Percentiles rank a stretch among this genome's conserved stretches.
Evolutionary conservation across 2,888 invertebrate species (phyloP).

Genomic region (Drosophila paracracens): DNA sequence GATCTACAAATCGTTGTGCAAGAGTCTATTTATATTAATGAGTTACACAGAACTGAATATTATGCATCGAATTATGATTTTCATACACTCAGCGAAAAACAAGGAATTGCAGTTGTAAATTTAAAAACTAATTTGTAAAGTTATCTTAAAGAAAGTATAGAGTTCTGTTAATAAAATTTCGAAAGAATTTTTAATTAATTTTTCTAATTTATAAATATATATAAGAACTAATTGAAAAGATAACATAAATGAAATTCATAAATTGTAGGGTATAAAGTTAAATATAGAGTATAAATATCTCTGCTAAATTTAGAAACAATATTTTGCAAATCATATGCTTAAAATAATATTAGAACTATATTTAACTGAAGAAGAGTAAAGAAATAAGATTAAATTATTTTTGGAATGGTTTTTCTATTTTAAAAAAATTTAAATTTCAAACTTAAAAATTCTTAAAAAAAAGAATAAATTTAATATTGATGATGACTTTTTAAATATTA

Average conservation of each 20-base stretch:
- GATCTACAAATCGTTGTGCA: slow-evolving; percentile 39
- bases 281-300: no score
- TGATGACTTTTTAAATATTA: fast-evolving
- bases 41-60: slow-evolving; percentile 62
- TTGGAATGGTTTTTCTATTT: neutral
- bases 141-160: neutral
- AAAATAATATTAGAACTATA: neutral
- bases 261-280: neutral
- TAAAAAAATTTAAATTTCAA: neutral
- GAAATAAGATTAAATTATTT: neutral
- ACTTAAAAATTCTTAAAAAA: no score
- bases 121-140: neutral
- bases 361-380: neutral
- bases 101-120: neutral
- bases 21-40: slow-evolving; percentile 49
- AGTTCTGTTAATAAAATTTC: neutral
- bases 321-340: neutral
- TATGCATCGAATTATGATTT: slow-evolving; percentile 6
- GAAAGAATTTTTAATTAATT: neutral
- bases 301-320: neutral
- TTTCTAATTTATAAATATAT: neutral
- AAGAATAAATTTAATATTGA: neutral
- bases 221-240: neutral
- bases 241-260: fast-evolving
- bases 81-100: neutral